These are phyloP conservation scores for Antennarius striatus DNA, from an alignment of 2,113 vertebrate species.

Conservation along the genomic window DNA sequence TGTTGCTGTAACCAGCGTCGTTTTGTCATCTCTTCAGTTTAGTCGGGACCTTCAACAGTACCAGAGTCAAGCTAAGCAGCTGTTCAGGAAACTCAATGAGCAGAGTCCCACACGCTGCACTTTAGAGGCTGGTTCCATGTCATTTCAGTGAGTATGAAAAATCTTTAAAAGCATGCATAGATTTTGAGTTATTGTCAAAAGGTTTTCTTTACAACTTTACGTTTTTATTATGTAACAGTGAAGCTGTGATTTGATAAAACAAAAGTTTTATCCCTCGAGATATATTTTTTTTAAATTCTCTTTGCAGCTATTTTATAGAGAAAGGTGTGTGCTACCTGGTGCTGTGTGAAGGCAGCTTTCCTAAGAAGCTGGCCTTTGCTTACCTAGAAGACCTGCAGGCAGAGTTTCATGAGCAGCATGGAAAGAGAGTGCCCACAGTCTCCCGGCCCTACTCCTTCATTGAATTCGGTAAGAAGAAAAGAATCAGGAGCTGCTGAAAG, in stretches of 20 bases:
- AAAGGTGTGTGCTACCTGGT: conserved; percentile 96
- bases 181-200: too few species aligned
- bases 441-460: conserved; percentile 98
- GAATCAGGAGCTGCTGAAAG: background rate
- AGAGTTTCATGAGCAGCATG: conserved; percentile 97
- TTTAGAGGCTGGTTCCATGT: conserved; percentile 91
- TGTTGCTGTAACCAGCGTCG: background rate
- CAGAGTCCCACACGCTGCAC: conserved; percentile 96
- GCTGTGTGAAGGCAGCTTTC: conserved; percentile 92
- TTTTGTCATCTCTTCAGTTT: conserved; percentile 76
- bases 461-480: conserved; percentile 89
- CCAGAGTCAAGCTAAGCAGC: conserved; percentile 97
- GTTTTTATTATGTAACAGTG: background rate
- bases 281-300: background rate
- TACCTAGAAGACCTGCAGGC: conserved; percentile 95
- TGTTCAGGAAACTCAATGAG: conserved; percentile 95
- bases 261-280: background rate
- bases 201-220: background rate
- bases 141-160: conserved; percentile 91
- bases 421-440: conserved; percentile 94
- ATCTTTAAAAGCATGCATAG: too few species aligned
- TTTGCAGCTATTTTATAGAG: conserved; percentile 90
- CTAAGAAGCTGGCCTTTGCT: conserved; percentile 96
- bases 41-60: conserved; percentile 97
- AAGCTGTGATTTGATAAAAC: background rate